Percentiles rank a stretch among this genome's conserved stretches.
These are phyloP conservation scores for Perithous albicinctus DNA, from an alignment of 2,888 invertebrate genomes.

Conservation along the genomic window DNA sequence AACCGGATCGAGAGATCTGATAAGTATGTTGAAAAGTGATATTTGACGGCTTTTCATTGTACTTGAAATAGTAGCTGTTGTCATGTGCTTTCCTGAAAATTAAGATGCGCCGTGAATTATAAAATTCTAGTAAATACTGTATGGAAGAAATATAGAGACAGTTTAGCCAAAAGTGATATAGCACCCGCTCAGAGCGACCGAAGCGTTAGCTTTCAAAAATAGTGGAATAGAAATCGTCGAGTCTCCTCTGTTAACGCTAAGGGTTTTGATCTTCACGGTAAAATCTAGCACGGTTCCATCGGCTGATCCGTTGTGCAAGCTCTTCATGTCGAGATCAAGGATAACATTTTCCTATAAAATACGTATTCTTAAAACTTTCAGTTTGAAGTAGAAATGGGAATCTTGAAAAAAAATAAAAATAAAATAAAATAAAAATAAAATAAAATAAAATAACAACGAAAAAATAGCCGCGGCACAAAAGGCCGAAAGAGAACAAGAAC, in stretches of 20 bases:
- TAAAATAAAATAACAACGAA: too few relatives aligned
- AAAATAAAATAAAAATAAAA: too few relatives aligned
- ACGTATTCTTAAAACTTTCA: not conserved
- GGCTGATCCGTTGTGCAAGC: constrained; percentile 66
- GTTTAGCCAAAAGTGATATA: constrained; percentile 5
- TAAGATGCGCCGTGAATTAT: not conserved
- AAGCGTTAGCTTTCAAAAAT: constrained; percentile 69
- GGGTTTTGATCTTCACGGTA: constrained; percentile 68
- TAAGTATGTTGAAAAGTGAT: constrained; percentile 76
- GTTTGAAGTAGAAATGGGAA: not conserved
- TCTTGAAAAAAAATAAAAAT: too few relatives aligned
- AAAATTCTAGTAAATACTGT: not conserved
- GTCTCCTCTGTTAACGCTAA: constrained; percentile 69
- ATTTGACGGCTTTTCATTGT: constrained; percentile 59
- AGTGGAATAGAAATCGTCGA: constrained; percentile 60
- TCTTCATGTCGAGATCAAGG: constrained; percentile 77
- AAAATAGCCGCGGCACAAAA: too few relatives aligned
- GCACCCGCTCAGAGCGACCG: constrained; percentile 74
- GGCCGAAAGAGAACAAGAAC: too few relatives aligned
- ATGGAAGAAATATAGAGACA: not conserved
- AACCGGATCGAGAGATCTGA: constrained; percentile 74
- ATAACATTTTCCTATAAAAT: constrained; percentile 71
- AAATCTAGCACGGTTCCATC: constrained; percentile 61
- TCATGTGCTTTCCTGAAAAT: constrained; percentile 73
- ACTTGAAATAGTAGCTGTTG: constrained; percentile 70